Evolutionary conservation across 2,888 invertebrate genomes (phyloP), one percentile per base, ranked within the genome.

Genomic region (Desoria tigrina): DNA sequence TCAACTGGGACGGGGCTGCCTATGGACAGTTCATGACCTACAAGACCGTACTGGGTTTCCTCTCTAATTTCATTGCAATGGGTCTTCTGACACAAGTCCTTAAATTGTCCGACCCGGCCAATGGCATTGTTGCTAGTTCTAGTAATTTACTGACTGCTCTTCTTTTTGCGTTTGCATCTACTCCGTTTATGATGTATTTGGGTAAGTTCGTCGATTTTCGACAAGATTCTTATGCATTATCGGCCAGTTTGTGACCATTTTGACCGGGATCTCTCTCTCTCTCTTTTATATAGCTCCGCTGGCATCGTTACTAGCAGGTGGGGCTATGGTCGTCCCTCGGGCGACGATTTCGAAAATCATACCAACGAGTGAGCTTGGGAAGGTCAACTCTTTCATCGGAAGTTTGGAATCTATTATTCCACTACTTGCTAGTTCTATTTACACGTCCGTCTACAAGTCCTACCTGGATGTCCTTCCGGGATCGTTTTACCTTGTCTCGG

Each of bases 1-100:
- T 92, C 81, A 90, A 91, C 78, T 92, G 92, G 92, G 88, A 91
- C 78, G 92, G 91, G 81, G 89, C 91, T 42, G 89, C 90, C 79
- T 92, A 87, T 26, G 72, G 72, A 26, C 14, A 62, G 6, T 74
- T 49, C 42, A 73, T 71, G 68, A 71, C 71, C 7, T 75, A 68
- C 62, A 74, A 71, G 57, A 75, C 62, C 7, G 64, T 75, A 9
- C 39, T 75, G 6, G 72, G 74, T 4, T 75, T 75, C 49, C 42
- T 75, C 9, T 71, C 72, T 2, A 75, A 75, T 58, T 75, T 75
- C 54, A 42, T 75, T 14, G 63, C 71, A 14, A 74, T 75, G 72
- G 72, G 65, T 3, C 6, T 75, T 18, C 42, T 75, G n/a, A 63
- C 62, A 3, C 57, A 71, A 42, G 45, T 53, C 24, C 32, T 74